Evolutionary conservation across 1,140 invertebrate species (phyloP).

Genomic region (Meteorus sp.): DNA sequence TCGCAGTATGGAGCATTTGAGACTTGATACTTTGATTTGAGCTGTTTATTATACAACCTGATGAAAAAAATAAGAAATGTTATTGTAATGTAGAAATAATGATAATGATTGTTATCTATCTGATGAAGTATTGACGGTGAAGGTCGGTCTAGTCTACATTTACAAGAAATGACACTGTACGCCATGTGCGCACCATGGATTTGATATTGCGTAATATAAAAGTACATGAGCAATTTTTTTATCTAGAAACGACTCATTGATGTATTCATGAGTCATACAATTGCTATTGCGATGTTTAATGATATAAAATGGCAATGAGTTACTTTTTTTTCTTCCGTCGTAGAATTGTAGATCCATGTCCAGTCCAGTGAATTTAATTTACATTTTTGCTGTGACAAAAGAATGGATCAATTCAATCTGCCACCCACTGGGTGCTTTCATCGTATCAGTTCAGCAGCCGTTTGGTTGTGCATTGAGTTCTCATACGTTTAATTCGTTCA

Average conservation of each 20-base stretch:
- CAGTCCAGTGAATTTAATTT: not conserved
- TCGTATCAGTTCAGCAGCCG: not conserved
- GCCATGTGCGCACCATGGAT: not conserved
- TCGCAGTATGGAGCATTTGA: too few relatives aligned
- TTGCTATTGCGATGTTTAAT: not conserved
- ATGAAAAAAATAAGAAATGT: not conserved
- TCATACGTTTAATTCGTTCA: not conserved
- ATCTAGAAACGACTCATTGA: not conserved
- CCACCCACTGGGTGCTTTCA: not conserved
- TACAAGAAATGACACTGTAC: conserved; percentile 11
- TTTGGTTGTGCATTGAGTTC: too few relatives aligned
- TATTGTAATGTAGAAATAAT: not conserved
- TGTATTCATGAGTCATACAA: not conserved
- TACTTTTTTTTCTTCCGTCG: not conserved
- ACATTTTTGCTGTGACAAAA: not conserved
- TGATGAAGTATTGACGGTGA: conserved; percentile 1
- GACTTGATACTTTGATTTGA: too few relatives aligned
- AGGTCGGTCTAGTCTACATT: conserved; percentile 6
- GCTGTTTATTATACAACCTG: not conserved
- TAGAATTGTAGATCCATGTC: not conserved
- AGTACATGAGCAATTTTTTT: not conserved
- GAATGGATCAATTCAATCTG: not conserved
- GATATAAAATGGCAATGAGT: not conserved
- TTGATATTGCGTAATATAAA: conserved; percentile 7
- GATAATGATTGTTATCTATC: not conserved